These are phyloP conservation scores for Heliconius ethilla DNA, from an alignment of 2,888 invertebrate genomes.

Conservation along the genomic window DNA sequence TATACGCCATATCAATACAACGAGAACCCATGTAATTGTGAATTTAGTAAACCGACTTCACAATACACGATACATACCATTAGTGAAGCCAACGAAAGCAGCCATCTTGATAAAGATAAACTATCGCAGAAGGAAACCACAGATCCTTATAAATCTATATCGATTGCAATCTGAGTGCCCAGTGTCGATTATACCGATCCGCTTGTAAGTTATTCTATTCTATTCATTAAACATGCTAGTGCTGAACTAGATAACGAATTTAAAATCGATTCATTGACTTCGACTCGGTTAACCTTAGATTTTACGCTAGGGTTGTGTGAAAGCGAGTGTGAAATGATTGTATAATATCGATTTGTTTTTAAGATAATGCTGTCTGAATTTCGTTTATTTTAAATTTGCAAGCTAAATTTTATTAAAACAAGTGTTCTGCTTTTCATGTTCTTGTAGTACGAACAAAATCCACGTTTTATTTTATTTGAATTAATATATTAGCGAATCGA, in stretches of 20 bases:
- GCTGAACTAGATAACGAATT: slow-evolving; percentile 70
- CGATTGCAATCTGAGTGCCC: slow-evolving; percentile 76
- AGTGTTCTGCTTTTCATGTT: too few relatives aligned
- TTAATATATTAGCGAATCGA: not conserved
- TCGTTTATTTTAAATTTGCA: not conserved
- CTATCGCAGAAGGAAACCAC: slow-evolving; percentile 62
- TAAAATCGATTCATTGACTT: slow-evolving; percentile 69
- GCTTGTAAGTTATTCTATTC: slow-evolving; percentile 76
- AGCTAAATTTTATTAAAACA: too few relatives aligned
- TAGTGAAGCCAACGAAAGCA: slow-evolving; percentile 49
- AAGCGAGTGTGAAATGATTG: not conserved
- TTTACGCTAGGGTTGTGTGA: slow-evolving; percentile 55
- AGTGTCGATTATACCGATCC: slow-evolving; percentile 79
- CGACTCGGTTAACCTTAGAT: slow-evolving; percentile 61
- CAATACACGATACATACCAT: slow-evolving; percentile 50
- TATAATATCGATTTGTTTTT: not conserved
- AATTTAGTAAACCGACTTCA: slow-evolving; percentile 32
- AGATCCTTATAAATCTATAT: slow-evolving; percentile 76
- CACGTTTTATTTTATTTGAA: too few relatives aligned
- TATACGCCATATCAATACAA: not conserved
- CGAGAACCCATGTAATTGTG: not conserved
- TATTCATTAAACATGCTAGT: slow-evolving; percentile 75
- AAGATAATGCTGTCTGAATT: not conserved
- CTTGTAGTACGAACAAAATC: too few relatives aligned
- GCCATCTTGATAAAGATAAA: slow-evolving; percentile 50